Evolutionary conservation across 1,140 invertebrate species (phyloP).

Genomic region (Drosophila arawakana): DNA sequence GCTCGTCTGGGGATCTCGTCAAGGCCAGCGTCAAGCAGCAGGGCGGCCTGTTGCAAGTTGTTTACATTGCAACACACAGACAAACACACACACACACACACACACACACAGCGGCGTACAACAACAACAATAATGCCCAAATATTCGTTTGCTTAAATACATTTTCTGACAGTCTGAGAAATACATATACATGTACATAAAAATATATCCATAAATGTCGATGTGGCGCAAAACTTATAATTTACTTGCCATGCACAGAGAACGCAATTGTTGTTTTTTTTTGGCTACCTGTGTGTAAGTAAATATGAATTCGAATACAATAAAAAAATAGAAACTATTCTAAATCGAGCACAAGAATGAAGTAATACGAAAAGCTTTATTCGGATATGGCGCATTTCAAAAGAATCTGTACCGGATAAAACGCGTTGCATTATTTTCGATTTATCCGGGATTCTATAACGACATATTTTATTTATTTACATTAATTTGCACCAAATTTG

Average conservation of each 20-base stretch:
- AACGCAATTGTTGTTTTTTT: background rate
- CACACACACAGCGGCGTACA: background rate
- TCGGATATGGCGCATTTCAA: too few relatives aligned
- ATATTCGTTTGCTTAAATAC: conserved; percentile 32
- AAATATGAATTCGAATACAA: background rate
- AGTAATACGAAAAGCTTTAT: too few relatives aligned
- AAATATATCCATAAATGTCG: conserved; percentile 8
- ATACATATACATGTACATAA: too few relatives aligned
- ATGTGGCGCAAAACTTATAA: conserved; percentile 28
- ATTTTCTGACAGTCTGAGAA: background rate
- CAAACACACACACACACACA: conserved; percentile 3
- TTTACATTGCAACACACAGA: conserved; percentile 43
- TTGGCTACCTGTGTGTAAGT: conserved; percentile 2
- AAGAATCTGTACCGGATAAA: too few relatives aligned
- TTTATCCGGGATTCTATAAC: too few relatives aligned
- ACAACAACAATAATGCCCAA: conserved; percentile 4
- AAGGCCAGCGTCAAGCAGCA: conserved; percentile 41
- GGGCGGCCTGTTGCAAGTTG: conserved; percentile 46
- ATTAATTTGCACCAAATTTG: too few relatives aligned
- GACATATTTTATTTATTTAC: too few relatives aligned
- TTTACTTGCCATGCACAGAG: conserved; percentile 27
- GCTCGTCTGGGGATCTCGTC: conserved; percentile 30
- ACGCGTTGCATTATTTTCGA: too few relatives aligned
- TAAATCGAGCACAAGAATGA: too few relatives aligned
- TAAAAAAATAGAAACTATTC: too few relatives aligned